Conservation (phyloP, 2,888 invertebrate species). For the Xestia ashworthii region DNA sequence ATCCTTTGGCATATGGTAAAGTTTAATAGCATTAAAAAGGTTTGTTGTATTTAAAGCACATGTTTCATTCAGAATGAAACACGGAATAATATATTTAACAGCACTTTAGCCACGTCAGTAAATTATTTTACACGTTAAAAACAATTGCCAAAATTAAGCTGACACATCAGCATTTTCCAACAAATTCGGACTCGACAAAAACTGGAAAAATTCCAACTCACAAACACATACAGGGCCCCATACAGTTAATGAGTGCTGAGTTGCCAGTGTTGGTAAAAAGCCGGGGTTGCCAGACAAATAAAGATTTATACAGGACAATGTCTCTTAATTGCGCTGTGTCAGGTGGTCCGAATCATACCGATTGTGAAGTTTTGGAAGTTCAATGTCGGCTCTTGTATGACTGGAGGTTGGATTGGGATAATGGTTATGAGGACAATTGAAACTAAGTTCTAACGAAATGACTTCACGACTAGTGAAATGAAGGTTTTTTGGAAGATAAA, state of each 20-base stretch:
- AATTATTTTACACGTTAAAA: slow-evolving; percentile 29
- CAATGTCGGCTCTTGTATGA: slow-evolving; percentile 31
- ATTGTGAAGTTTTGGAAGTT: slow-evolving; percentile 53
- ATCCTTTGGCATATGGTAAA: slow-evolving; percentile 10
- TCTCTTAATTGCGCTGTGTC: slow-evolving; percentile 78
- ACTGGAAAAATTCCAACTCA: slow-evolving; percentile 55
- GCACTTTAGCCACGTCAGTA: not conserved
- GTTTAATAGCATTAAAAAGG: slow-evolving; percentile 30
- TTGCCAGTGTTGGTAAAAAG: slow-evolving; percentile 70
- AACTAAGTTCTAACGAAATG: slow-evolving; percentile 6
- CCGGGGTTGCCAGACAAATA: slow-evolving; percentile 73
- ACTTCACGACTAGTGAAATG: not conserved
- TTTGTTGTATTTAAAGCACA: slow-evolving; percentile 4
- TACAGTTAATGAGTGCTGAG: slow-evolving; percentile 66
- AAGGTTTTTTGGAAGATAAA: not conserved
- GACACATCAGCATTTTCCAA: slow-evolving; percentile 46
- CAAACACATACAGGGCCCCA: slow-evolving; percentile 59
- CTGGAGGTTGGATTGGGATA: not conserved
- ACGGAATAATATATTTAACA: slow-evolving; percentile 3
- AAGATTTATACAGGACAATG: slow-evolving; percentile 80
- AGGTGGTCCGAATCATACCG: slow-evolving; percentile 66
- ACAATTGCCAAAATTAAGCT: slow-evolving; percentile 51
- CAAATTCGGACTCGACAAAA: slow-evolving; percentile 41
- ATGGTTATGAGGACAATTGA: not conserved
- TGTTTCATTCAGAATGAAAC: not conserved